Evolutionary conservation across 2,797 vertebrate species (phyloP).

Genomic region (Enteromius afrohamiltoni): DNA sequence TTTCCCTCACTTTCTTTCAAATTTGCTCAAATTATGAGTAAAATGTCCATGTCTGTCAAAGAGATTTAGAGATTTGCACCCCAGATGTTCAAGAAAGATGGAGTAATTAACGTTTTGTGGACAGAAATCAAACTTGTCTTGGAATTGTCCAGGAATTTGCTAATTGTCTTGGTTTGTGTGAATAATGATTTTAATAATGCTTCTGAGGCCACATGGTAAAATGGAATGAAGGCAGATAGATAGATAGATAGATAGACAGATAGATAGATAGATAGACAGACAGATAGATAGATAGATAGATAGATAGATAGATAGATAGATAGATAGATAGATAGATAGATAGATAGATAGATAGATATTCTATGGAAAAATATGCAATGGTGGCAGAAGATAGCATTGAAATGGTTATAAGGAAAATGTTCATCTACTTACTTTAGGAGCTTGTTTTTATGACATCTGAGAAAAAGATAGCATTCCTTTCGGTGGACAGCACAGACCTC

Average conservation of each 20-base stretch:
- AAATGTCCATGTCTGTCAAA: background rate
- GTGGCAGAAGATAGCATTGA: background rate
- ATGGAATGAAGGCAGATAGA: background rate
- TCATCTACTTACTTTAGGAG: background rate
- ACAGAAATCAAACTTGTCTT: background rate
- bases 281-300: too few species aligned
- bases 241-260: too few species aligned
- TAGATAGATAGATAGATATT: background rate
- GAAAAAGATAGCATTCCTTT: constrained; percentile 18
- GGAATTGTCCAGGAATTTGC: background rate
- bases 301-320: too few species aligned
- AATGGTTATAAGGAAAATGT: background rate
- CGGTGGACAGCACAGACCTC: background rate
- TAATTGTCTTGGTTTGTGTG: background rate
- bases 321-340: too few species aligned
- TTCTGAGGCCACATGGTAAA: background rate
- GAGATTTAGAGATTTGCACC: background rate
- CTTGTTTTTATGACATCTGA: background rate
- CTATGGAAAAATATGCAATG: background rate
- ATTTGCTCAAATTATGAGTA: background rate
- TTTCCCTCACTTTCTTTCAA: constrained; percentile 16
- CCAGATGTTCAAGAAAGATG: constrained; percentile 29
- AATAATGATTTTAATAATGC: background rate
- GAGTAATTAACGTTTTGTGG: background rate
- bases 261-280: too few species aligned